Base-by-base conservation (phyloP, 1,140 invertebrate genomes). In the Zaprionus davidi region DNA sequence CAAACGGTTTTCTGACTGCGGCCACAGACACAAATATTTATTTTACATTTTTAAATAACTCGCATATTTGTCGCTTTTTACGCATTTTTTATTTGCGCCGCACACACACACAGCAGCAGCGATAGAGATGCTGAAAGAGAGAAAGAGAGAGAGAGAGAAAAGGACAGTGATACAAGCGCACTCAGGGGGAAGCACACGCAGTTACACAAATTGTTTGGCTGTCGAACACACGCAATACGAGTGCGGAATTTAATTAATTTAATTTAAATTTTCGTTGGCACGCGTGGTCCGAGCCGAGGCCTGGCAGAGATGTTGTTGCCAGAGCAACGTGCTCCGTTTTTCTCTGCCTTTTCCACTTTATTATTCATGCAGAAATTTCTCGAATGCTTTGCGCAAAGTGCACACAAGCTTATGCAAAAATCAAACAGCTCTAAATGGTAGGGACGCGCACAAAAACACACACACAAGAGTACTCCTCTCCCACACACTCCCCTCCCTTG, bases 1-100 rank as follows among this genome's bases (percentile, higher is more conserved):
- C 65, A 49, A 66, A 66, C 63, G 84, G 63, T 78, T 83, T 75
- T 59, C 24, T 51, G 73, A 65, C 68, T 71, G 55, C 31, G 69
- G 70, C 83, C 73, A 71, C 83, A 86, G 77, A 77, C 60, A 62
- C 81, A 87, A 87, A 87, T 84, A 88, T 87, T 87, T 87, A 67
- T 84, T 88, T 88, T 81, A 88, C 68, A 84, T 87, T 81, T 88
- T 87, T 81, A 81, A 87, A 88, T 84, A 88, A 87, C 73, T 84
- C 85, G 55, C 80, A 72, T 69, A 78, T 87, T 80, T 88, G 67
- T 72, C 68, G 44, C 44, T 65, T 36, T 62, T 56, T 34, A 17
- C 22, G 31, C 28, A 26, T 31, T 59, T 26, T 51, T 22, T 31
- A 59, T 59, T 41, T 71, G 41, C 41, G 41, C 41, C 36, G 12